Percentiles rank a stretch among this genome's conserved stretches.
Conservation (phyloP, 2,888 invertebrate genomes). For the Ceramica pisi region DNA sequence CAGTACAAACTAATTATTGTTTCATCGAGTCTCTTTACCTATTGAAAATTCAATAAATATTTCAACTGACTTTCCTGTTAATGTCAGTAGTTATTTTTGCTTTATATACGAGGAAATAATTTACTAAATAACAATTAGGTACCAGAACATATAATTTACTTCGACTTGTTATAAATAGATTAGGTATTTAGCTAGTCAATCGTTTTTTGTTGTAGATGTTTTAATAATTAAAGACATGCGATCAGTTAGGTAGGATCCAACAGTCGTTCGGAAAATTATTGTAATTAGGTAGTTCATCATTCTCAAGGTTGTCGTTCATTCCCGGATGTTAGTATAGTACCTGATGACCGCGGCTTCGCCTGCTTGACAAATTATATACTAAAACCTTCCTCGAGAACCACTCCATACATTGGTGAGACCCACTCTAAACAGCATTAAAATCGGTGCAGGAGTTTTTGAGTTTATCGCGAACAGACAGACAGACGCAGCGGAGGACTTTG, state of each 20-base stretch:
- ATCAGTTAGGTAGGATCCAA: constrained; percentile 5
- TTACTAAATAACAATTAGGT: constrained; percentile 13
- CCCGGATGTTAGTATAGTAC: background rate
- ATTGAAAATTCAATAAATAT: background rate
- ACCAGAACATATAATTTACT: constrained; percentile 24
- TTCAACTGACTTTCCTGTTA: constrained; percentile 28
- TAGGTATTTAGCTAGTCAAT: background rate
- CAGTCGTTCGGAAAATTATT: background rate
- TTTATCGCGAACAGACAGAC: no score
- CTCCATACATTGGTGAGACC: no score
- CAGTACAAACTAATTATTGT: background rate
- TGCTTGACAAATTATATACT: no score
- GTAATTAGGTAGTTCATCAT: constrained; percentile 16
- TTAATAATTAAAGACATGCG: constrained; percentile 17
- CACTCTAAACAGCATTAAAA: no score
- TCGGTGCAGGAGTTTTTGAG: no score
- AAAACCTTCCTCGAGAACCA: no score
- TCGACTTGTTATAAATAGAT: constrained; percentile 29
- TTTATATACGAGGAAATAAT: constrained; percentile 34
- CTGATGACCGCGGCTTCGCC: no score
- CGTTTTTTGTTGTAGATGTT: constrained; percentile 10
- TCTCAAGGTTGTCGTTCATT: background rate
- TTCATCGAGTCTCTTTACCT: background rate
- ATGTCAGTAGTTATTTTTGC: constrained; percentile 20
- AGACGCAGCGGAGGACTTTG: no score